These are phyloP conservation scores for Neoitamus cyanurus DNA, from an alignment of 2,888 invertebrate species.

Conservation along the genomic window DNA sequence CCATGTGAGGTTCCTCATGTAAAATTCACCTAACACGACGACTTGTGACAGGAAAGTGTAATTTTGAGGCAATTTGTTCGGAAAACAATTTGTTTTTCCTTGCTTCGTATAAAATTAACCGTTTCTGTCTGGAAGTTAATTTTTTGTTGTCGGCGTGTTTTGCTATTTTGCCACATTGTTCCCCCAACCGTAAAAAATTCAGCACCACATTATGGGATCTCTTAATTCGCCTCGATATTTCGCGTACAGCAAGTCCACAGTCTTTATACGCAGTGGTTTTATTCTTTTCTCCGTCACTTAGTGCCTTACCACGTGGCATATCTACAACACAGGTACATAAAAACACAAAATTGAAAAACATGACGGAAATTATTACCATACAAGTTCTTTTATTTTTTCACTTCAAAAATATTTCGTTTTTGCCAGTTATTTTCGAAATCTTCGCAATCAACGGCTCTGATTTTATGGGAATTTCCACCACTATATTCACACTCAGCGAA, in stretches of 20 bases:
- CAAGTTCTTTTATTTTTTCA: too few relatives aligned
- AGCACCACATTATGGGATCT: not conserved
- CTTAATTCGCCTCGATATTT: not conserved
- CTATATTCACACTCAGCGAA: too few relatives aligned
- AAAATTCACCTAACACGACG: not conserved
- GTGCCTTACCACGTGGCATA: not conserved
- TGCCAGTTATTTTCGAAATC: too few relatives aligned
- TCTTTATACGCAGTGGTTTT: not conserved
- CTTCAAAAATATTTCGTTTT: too few relatives aligned
- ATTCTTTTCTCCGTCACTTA: not conserved
- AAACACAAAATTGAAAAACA: too few relatives aligned
- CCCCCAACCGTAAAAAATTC: not conserved
- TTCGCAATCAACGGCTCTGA: too few relatives aligned
- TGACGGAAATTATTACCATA: too few relatives aligned
- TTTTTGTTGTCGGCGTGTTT: not conserved
- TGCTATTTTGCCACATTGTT: not conserved
- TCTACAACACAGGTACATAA: too few relatives aligned
- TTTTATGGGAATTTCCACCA: too few relatives aligned
- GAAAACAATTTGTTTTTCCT: constrained; percentile 1
- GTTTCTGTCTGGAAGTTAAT: not conserved
- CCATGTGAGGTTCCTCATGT: not conserved
- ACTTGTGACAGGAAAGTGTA: not conserved
- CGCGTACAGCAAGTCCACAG: not conserved
- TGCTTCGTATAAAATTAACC: constrained; percentile 6
- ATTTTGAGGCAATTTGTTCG: not conserved